Conservation (phyloP, 2,113 vertebrate genomes). For the Vanacampus margaritifer region DNA sequence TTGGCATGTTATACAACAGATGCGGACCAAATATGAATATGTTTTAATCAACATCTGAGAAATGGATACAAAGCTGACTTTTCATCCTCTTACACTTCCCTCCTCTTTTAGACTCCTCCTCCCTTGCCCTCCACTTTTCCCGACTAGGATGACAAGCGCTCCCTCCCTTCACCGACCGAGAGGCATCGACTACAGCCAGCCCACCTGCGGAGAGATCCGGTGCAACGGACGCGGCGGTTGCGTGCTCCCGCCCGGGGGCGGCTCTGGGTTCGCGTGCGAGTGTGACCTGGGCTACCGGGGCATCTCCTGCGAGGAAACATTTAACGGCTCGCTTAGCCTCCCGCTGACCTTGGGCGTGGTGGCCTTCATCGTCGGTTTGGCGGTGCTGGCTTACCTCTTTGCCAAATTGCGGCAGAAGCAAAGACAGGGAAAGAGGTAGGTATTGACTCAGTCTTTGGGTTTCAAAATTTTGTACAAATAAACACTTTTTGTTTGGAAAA, state of each 20-base stretch:
- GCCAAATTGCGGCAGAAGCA: conserved; percentile 62
- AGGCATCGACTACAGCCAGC: conserved; percentile 41
- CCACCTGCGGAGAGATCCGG: conserved; percentile 60
- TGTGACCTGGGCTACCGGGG: conserved; percentile 78
- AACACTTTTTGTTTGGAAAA: no score
- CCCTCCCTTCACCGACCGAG: neutral
- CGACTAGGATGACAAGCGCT: conserved; percentile 18
- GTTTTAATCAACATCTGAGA: no score
- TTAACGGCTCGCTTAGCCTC: conserved; percentile 55
- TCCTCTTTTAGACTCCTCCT: neutral
- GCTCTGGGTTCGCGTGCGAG: conserved; percentile 60
- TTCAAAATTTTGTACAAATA: no score
- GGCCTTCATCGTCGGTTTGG: conserved; percentile 54
- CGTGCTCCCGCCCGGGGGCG: conserved; percentile 30
- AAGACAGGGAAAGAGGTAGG: conserved; percentile 58
- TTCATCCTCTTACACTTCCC: no score
- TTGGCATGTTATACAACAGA: no score
- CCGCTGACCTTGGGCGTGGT: conserved; percentile 69
- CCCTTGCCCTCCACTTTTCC: neutral
- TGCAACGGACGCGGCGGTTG: conserved; percentile 76
- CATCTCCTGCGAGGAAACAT: conserved; percentile 68
- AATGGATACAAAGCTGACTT: no score
- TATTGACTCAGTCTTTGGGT: neutral
- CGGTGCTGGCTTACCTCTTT: conserved; percentile 60
- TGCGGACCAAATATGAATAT: no score